Base-by-base conservation (phyloP, 2,888 invertebrate species). In the Meliscaeva auricollis region DNA sequence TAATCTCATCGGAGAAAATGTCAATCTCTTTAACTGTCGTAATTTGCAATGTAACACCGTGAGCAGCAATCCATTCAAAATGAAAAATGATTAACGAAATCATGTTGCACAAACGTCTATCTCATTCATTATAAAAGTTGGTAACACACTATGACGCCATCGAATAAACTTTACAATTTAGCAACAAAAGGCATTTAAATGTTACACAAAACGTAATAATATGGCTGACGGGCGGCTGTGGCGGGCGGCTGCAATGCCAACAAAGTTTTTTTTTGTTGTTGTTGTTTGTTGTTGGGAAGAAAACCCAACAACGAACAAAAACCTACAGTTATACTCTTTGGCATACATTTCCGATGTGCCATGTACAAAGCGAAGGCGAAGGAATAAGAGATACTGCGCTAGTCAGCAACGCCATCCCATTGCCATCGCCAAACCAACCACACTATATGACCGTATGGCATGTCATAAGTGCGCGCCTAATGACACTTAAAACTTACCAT, bases 31-130 rank as follows among this genome's bases (percentile, higher is more conserved):
- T 32, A 50, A 30, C 64, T 80, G 72, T 69, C 76, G 84, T 68
- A 80, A 80, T 62, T 79, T 66, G 62, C 77, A 56, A 56, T 58
- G 62, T 76, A 75, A 79, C 48, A 69, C 56, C 41, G 17, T n/a
- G 3, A 26, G 26, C 26, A 26, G 4, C 26, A 26, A 26, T 26
- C 26, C 46, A 44, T 60, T 56, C 66, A 44, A 50, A 62, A 62
- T 13, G 17, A 38, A 73, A 69, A 78, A 52, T 32, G 17, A 60
- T 76, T 85, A 81, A 81, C 76, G 76, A 81, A 85, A 85, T 77
- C 69, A 54, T 64, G 81, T 85, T 85, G 76, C 85, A 85, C 81
- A 85, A 85, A 75, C 60, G 35, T 46, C 41, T 66, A 9, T 52
- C 44, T 72, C 52, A 58, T 76, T 75, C 75, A 80, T 66, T 68